A percentile compares a stretch with the other conserved stretches of the same genome.
phyloP scores from a whole-genome alignment of 2,113 vertebrate genomes.

The Heloderma charlesbogerti region DNA sequence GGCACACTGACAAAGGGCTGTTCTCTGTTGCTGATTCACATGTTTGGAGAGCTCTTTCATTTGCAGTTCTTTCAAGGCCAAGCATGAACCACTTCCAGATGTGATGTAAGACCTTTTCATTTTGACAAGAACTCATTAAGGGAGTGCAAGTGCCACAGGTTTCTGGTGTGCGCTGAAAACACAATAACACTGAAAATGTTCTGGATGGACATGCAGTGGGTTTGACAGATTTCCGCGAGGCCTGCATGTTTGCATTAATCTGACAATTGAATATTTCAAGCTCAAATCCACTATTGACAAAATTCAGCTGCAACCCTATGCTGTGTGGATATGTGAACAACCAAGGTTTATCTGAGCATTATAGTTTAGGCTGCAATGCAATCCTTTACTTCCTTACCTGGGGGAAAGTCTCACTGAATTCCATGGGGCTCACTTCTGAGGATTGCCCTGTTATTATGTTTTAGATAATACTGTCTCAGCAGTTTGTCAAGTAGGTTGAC shows the following conservation, averaged over 20 bases:
- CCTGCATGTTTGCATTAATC: not conserved
- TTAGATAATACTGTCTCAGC: not conserved
- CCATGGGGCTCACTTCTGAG: not conserved
- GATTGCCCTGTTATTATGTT: not conserved
- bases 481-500: not conserved
- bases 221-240: not conserved
- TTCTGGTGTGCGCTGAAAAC: not conserved
- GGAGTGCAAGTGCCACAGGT: not conserved
- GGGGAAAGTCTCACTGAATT: not conserved
- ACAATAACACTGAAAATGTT: too few species aligned
- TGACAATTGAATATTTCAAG: not conserved
- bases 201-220: not conserved
- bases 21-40: not conserved
- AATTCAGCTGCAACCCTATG: not conserved
- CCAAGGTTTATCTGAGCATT: not conserved
- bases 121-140: not conserved
- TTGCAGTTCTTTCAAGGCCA: not conserved
- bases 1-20: not conserved
- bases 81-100: not conserved
- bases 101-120: not conserved
- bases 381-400: not conserved
- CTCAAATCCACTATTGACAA: not conserved
- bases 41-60: not conserved
- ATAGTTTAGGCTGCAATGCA: not conserved
- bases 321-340: not conserved